Evolutionary conservation across 1,140 invertebrate genomes (phyloP), one percentile per base, ranked within the genome.

Genomic region (Cheumatopsyche charites): DNA sequence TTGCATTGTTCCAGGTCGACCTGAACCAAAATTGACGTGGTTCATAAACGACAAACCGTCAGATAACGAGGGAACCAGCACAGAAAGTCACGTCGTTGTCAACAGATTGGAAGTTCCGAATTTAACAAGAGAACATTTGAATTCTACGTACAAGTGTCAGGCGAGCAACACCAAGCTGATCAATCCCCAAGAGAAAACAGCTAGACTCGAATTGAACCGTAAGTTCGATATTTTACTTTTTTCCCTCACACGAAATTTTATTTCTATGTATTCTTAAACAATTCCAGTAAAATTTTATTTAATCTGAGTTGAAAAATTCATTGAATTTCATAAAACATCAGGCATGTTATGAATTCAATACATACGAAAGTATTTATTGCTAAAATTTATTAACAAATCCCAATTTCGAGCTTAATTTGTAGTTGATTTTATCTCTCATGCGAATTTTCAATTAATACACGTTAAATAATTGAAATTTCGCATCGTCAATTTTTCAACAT

Each of bases 161-260:
- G 94, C 93, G 0, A 90, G 89, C 62, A 96, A 95, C 80, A 94
- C 93, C 15, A 91, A 94, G 77, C 87, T 94, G 25, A 92, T 91
- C 78, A 88, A 90, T 75, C 91, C 93, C 0, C 85, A 90, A 55
- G 91, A 93, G 79, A 91, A 90, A 79, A 90, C 88, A 67, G 90
- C 92, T 74, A 83, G 91, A 76, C 84, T 94, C 77, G 92, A 94
- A 81, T 87, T 94, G 83, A 87, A 92, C 77, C 82, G 92, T 94
- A 81, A 90, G 90, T 90, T 78, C 71, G 65, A n/a, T 12, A 17
- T 58, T n/a, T n/a, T 19, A 19, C 13, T 5, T 5, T 15, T 5
- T 49, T 5, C 3, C 17, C 13, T 49, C 4, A 49, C 3, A 4
- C 3, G 13, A 49, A 36, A 36, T 36, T 3, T 36, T 36, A 4